Conservation (phyloP, 2,888 invertebrate species). For the Campoletis raptor region DNA sequence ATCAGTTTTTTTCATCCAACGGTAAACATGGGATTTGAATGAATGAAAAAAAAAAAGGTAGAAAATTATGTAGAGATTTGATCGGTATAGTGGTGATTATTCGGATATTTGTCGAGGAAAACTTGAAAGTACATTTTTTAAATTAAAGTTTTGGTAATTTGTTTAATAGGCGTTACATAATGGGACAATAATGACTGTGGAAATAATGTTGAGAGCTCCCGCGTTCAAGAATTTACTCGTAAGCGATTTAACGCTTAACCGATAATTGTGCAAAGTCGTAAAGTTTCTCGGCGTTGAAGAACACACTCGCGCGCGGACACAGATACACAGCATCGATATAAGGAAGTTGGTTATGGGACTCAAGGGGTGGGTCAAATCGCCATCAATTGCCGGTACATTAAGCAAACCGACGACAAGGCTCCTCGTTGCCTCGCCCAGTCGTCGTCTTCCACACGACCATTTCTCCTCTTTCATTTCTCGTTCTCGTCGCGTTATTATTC, state of each 20-base stretch:
- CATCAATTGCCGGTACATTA: conserved; percentile 76
- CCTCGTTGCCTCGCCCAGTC: conserved; percentile 52
- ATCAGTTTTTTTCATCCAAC: not conserved
- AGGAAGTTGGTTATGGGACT: conserved; percentile 56
- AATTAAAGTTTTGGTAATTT: not conserved
- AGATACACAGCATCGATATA: conserved; percentile 15
- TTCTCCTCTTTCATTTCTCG: conserved; percentile 47
- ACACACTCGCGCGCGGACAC: conserved; percentile 43
- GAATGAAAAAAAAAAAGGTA: not conserved
- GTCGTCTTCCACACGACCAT: conserved; percentile 54
- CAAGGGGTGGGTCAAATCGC: conserved; percentile 72
- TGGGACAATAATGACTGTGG: conserved; percentile 23
- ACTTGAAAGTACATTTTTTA: too few relatives aligned
- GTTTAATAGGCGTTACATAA: not conserved
- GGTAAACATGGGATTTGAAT: not conserved
- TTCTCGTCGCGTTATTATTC: conserved; percentile 12
- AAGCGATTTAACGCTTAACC: conserved; percentile 72
- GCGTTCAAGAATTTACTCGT: conserved; percentile 69
- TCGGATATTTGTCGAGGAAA: too few relatives aligned
- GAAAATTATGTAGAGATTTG: too few relatives aligned
- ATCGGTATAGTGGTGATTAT: too few relatives aligned
- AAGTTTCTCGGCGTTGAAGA: conserved; percentile 70
- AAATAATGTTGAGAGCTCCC: conserved; percentile 34
- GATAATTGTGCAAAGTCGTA: conserved; percentile 75
- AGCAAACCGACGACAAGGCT: conserved; percentile 67